A percentile compares a stretch with the other conserved stretches of the same genome.
Conservation (phyloP, 92 coral and sea anemone species). For the Metridium senile region DNA sequence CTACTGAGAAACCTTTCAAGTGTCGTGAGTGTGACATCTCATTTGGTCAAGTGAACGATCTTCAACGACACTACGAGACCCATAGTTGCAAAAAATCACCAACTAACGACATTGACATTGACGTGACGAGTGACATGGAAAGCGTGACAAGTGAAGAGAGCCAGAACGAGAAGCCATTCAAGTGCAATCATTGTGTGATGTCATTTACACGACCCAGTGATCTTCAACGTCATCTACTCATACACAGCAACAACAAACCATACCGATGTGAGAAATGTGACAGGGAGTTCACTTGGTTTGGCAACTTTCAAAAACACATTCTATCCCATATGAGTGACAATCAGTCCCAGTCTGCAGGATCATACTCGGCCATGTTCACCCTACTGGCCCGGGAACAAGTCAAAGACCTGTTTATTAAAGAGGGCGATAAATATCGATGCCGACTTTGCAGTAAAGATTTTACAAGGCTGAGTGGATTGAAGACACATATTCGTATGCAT, state of each 20-base stretch:
- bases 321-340: slow-evolving; percentile 80
- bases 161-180: slow-evolving; percentile 70
- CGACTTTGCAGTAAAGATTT: slow-evolving; percentile 84
- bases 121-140: not conserved
- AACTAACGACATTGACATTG: not conserved
- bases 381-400: slow-evolving; percentile 84
- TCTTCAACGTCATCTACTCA: slow-evolving; percentile 88
- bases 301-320: slow-evolving; percentile 95
- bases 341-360: slow-evolving; percentile 50
- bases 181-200: slow-evolving; percentile 87
- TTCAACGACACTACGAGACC: slow-evolving; percentile 75
- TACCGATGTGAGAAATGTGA: slow-evolving; percentile 96
- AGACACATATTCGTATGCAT: slow-evolving; percentile 91
- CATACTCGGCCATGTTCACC: slow-evolving; percentile 84
- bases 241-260: slow-evolving; percentile 89
- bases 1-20: slow-evolving; percentile 35
- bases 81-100: slow-evolving; percentile 72
- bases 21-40: slow-evolving; percentile 77
- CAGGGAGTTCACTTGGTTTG: slow-evolving; percentile 98
- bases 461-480: slow-evolving; percentile 84
- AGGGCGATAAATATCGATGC: slow-evolving; percentile 83
- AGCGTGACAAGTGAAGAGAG: slow-evolving; percentile 18
- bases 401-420: slow-evolving; percentile 85
- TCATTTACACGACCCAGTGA: slow-evolving; percentile 99
- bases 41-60: slow-evolving; percentile 80